Conservation (phyloP, 2,797 vertebrate genomes). For the Poecile montanus region DNA sequence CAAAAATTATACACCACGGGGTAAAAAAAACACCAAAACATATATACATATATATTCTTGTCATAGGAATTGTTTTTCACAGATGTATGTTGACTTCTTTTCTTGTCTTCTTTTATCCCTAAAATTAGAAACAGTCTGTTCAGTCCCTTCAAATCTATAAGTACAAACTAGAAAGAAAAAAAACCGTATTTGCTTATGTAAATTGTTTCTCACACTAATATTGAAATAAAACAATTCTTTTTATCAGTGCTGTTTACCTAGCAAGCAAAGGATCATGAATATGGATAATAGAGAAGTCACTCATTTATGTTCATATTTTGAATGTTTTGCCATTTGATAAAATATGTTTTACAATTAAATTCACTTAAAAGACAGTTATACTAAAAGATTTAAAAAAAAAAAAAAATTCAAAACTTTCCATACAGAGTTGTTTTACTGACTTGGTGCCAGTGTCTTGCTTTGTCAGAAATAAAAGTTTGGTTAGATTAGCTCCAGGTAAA, state of each 20-base stretch:
- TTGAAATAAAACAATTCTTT: background rate
- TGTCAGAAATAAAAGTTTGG: background rate
- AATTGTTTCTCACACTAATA: background rate
- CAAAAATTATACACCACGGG: slow-evolving; percentile 46
- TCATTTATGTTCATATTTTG: background rate
- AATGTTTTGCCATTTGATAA: background rate
- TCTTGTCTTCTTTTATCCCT: background rate
- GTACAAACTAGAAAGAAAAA: background rate
- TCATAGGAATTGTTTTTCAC: background rate
- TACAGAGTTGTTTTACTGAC: background rate
- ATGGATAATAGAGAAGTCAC: background rate
- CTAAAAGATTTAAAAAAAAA: background rate
- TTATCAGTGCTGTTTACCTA: background rate
- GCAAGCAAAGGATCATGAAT: background rate
- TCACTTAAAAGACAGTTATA: background rate
- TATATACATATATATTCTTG: background rate
- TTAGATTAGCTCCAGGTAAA: background rate
- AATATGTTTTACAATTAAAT: background rate
- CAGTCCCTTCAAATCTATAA: background rate
- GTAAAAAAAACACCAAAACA: slow-evolving; percentile 33
- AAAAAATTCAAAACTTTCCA: background rate
- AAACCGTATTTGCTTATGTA: background rate
- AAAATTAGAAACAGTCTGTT: background rate
- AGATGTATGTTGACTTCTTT: background rate
- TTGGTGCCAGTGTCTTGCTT: background rate